A percentile compares a stretch with the other conserved stretches of the same genome.
Conservation (phyloP, 2,888 invertebrate species). For the Oligia latruncula region DNA sequence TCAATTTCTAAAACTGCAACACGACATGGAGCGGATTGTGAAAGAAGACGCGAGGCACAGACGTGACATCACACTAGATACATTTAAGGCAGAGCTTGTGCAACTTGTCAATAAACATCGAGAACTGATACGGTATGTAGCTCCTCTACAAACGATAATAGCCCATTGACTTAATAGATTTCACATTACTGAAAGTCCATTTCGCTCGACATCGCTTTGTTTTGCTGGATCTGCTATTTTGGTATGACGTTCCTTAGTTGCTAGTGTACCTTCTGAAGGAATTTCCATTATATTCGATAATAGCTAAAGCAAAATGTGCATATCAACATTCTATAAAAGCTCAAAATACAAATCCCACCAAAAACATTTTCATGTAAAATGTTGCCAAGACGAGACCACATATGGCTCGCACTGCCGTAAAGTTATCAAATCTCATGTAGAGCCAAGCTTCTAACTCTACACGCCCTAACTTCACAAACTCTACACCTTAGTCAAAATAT, state of each 20-base stretch:
- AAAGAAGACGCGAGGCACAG: constrained; percentile 29
- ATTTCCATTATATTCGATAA: constrained; percentile 20
- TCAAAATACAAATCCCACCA: background rate
- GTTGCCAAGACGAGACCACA: too few relatives aligned
- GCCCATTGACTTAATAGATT: constrained; percentile 17
- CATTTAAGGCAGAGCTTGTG: constrained; percentile 59
- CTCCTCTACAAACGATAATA: background rate
- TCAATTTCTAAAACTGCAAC: constrained; percentile 72
- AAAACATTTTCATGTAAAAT: too few relatives aligned
- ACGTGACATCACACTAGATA: constrained; percentile 24
- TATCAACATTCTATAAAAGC: background rate
- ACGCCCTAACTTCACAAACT: too few relatives aligned
- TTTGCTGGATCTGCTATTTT: constrained; percentile 40
- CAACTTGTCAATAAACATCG: constrained; percentile 71
- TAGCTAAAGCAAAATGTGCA: background rate
- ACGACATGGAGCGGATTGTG: constrained; percentile 69
- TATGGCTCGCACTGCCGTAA: too few relatives aligned
- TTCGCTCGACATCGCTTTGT: constrained; percentile 30
- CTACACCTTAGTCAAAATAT: too few relatives aligned
- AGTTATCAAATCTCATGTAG: too few relatives aligned
- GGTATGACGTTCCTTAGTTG: constrained; percentile 8
- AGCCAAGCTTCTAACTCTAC: too few relatives aligned
- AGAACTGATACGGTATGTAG: constrained; percentile 71
- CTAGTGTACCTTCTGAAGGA: background rate
- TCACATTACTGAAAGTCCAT: constrained; percentile 30